Evolutionary conservation across 2,797 vertebrate species (phyloP).

Genomic region (Sitta carolinensis): DNA sequence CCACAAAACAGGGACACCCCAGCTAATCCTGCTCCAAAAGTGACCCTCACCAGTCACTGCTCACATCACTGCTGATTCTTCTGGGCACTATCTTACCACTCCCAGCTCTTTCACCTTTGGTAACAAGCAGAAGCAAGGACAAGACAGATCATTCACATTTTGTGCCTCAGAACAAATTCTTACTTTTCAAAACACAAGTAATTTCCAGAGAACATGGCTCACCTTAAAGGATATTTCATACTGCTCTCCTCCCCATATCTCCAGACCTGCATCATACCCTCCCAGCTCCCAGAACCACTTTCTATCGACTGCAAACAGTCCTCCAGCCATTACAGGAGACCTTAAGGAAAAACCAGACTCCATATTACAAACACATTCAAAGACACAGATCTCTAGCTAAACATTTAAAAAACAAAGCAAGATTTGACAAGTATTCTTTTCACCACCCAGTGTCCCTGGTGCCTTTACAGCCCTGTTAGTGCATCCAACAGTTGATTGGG

Average conservation of each 20-base stretch:
- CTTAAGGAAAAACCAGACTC: constrained; percentile 76
- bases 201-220: constrained; percentile 59
- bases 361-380: constrained; percentile 63
- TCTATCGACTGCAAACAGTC: constrained; percentile 94
- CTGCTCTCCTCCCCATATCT: constrained; percentile 99
- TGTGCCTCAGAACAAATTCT: background rate
- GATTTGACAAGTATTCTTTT: constrained; percentile 1
- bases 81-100: background rate
- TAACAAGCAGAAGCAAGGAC: constrained; percentile 14
- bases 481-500: background rate
- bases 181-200: constrained; percentile 38
- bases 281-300: constrained; percentile 98
- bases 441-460: background rate
- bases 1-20: background rate
- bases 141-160: constrained; percentile 24
- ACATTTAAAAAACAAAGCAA: constrained; percentile 47
- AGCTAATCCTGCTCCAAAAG: background rate
- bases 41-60: background rate
- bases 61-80: background rate
- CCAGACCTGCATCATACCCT: constrained; percentile 93
- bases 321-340: constrained; percentile 98
- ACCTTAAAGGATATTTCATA: constrained; percentile 99
- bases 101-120: background rate
- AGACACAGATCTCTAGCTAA: constrained; percentile 35
- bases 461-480: background rate